Evolutionary conservation across 1,140 invertebrate species (phyloP).

Genomic region (Orchestia grillus): DNA sequence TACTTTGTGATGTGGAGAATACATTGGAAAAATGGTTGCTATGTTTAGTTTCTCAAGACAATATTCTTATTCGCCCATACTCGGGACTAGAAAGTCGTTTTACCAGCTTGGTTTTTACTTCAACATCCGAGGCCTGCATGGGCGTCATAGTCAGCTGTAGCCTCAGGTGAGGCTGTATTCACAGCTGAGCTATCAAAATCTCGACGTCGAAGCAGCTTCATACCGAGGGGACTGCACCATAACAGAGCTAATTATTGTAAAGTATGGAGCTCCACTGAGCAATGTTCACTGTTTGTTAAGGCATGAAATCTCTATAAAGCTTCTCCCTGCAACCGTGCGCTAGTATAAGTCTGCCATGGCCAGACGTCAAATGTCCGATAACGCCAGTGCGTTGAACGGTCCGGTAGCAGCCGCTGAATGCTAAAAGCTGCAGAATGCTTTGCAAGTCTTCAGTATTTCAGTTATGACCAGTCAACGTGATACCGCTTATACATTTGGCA

Average conservation of each 20-base stretch:
- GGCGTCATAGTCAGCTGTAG: background rate
- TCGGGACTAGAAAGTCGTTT: background rate
- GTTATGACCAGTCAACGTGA: too few relatives aligned
- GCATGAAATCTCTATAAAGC: too few relatives aligned
- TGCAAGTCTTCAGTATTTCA: too few relatives aligned
- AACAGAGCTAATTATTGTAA: background rate
- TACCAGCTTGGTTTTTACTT: background rate
- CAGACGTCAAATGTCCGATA: too few relatives aligned
- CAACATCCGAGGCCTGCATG: background rate
- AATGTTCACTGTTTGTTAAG: background rate
- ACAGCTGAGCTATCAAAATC: background rate
- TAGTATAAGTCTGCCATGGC: too few relatives aligned
- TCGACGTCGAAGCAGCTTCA: background rate
- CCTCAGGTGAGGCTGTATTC: background rate
- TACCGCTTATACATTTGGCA: too few relatives aligned
- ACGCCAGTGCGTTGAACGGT: too few relatives aligned
- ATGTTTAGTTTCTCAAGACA: background rate
- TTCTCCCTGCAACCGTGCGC: too few relatives aligned
- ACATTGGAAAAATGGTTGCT: background rate
- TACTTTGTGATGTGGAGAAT: background rate
- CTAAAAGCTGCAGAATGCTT: too few relatives aligned
- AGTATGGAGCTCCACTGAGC: background rate
- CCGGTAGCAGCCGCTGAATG: too few relatives aligned
- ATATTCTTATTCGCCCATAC: background rate
- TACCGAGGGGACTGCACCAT: background rate